phyloP scores from a whole-genome alignment of 1,140 invertebrate genomes.

The Ditylenchus dipsaci region DNA sequence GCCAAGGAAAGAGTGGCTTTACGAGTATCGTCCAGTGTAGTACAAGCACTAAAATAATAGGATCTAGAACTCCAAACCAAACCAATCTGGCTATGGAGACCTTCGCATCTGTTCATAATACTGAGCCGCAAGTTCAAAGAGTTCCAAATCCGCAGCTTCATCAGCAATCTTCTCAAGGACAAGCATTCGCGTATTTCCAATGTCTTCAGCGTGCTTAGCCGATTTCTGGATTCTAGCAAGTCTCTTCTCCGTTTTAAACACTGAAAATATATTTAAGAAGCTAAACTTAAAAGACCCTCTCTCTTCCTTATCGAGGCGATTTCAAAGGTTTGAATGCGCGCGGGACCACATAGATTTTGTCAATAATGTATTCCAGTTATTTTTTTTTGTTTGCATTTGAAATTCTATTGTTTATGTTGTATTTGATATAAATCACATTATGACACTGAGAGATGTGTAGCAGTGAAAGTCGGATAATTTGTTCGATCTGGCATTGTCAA shows the following conservation, averaged over 20 bases:
- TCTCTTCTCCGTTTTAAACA: slow-evolving; percentile 5
- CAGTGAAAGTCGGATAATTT: no score
- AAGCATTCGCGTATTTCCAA: neutral
- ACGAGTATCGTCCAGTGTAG: neutral
- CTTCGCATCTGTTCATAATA: slow-evolving; percentile 6
- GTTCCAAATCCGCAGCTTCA: slow-evolving; percentile 1
- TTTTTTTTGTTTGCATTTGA: neutral
- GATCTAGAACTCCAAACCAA: no score
- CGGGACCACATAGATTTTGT: no score
- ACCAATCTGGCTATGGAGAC: no score
- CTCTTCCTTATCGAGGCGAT: no score
- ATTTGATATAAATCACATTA: neutral
- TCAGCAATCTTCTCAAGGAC: slow-evolving; percentile 8
- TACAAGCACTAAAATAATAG: slow-evolving; percentile 1
- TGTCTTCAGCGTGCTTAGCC: neutral
- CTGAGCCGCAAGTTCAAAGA: neutral
- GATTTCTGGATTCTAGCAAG: neutral
- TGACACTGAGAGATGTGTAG: neutral
- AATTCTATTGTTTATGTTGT: neutral
- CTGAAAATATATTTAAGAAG: neutral
- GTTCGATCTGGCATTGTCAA: no score
- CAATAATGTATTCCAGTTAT: neutral
- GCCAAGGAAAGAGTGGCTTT: neutral
- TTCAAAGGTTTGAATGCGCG: no score
- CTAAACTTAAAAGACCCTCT: neutral